Percentiles rank a stretch among this genome's conserved stretches.
These are phyloP conservation scores for Saxidomus purpurata DNA, from an alignment of 1,140 invertebrate species.

Conservation along the genomic window DNA sequence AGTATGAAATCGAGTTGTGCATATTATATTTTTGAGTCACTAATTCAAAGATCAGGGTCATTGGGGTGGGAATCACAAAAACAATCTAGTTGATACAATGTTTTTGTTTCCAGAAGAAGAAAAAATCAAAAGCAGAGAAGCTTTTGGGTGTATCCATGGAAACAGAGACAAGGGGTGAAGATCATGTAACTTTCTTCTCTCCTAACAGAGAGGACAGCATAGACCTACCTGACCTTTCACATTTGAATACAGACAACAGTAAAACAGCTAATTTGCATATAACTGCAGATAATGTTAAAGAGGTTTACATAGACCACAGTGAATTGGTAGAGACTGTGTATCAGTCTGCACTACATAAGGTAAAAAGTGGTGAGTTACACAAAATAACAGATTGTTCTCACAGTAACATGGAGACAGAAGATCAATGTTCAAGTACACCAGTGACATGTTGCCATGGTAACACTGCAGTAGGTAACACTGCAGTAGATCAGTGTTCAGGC, in stretches of 20 bases:
- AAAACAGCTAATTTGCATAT: not conserved
- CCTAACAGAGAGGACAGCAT: slow-evolving; percentile 39
- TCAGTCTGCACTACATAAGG: not conserved
- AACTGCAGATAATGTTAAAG: not conserved
- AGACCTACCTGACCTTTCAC: slow-evolving; percentile 31
- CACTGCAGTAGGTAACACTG: no score
- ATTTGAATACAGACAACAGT: slow-evolving; percentile 21
- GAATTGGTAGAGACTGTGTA: slow-evolving; percentile 12
- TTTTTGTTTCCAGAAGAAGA: slow-evolving; percentile 33
- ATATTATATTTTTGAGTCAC: no score
- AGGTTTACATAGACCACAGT: not conserved
- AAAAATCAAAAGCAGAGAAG: slow-evolving; percentile 36
- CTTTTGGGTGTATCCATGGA: not conserved
- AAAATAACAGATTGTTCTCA: no score
- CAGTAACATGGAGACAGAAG: no score
- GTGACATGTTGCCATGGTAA: no score
- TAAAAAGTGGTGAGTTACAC: not conserved
- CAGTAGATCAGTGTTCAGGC: no score
- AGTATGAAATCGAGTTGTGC: no score
- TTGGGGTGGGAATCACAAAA: no score
- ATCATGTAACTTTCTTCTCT: slow-evolving; percentile 7
- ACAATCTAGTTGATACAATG: no score
- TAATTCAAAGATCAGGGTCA: no score
- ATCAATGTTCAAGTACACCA: no score
- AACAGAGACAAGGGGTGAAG: slow-evolving; percentile 15